Percentiles rank a stretch among this genome's conserved stretches.
These are phyloP conservation scores for Pristionchus maxplancki DNA, from an alignment of 2,888 invertebrate species.

Conservation along the genomic window DNA sequence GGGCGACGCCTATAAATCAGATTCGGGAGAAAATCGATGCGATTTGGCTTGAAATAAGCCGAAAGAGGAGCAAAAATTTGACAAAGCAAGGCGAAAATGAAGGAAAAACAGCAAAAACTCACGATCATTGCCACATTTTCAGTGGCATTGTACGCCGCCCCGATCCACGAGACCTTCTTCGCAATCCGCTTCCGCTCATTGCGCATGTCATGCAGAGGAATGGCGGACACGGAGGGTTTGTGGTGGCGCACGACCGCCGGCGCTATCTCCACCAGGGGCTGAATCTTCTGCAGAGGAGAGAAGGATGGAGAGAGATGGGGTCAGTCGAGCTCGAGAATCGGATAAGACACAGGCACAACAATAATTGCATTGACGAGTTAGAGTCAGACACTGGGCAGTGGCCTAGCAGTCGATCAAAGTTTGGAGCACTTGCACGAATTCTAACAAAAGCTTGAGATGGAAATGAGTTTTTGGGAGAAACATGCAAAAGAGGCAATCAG, in stretches of 20 bases:
- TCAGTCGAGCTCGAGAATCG: neutral
- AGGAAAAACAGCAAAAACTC: neutral
- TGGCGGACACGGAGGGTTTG: neutral
- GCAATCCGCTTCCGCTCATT: neutral
- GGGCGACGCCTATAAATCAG: constrained; percentile 40
- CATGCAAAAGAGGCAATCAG: neutral
- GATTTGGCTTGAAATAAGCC: neutral
- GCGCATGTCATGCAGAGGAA: neutral
- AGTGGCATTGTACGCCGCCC: constrained; percentile 36
- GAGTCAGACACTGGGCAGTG: neutral
- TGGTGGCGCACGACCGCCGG: neutral
- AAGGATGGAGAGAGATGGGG: neutral
- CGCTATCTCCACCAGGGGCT: constrained; percentile 11
- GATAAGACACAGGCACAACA: neutral
- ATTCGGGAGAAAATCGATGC: neutral
- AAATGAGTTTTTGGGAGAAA: neutral
- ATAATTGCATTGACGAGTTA: neutral
- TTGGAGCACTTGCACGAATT: too few relatives aligned
- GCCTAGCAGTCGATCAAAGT: too few relatives aligned
- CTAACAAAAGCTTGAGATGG: too few relatives aligned
- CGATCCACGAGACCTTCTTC: constrained; percentile 34
- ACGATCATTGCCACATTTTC: constrained; percentile 46
- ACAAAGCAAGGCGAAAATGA: neutral
- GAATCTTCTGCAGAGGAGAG: neutral
- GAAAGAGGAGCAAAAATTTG: neutral